phyloP scores from a whole-genome alignment of 2,797 vertebrate species.

The Fratercula arctica region DNA sequence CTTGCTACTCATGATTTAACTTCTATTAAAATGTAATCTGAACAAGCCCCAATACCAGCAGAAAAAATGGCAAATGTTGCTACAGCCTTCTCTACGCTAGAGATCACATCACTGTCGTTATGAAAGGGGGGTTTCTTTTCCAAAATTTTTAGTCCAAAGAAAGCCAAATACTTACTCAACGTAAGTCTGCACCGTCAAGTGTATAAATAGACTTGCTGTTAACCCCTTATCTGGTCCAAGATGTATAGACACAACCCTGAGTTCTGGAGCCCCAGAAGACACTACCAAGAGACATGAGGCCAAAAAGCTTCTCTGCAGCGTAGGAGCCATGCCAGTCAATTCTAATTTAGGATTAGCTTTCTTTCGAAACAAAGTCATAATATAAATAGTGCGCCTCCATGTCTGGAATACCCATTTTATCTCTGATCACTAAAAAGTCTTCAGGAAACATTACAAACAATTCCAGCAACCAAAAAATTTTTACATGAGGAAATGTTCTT shows the following conservation, averaged over 20 bases:
- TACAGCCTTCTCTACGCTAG: not conserved
- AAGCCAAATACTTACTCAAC: not conserved
- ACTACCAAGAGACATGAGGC: not conserved
- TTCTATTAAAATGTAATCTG: not conserved
- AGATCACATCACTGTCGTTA: not conserved
- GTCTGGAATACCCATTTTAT: not conserved
- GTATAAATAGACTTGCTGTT: not conserved
- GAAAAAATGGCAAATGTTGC: not conserved
- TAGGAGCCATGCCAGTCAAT: not conserved
- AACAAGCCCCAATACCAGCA: not conserved
- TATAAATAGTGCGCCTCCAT: not conserved
- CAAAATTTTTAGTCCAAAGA: not conserved
- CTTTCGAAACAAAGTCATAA: not conserved
- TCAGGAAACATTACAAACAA: conserved; percentile 10
- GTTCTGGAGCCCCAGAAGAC: not conserved
- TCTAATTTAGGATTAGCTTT: not conserved
- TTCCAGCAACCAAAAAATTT: not conserved
- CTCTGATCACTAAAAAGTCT: not conserved
- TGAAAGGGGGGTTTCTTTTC: not conserved
- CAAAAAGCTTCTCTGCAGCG: not conserved
- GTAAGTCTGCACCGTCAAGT: fast-evolving
- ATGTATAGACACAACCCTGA: not conserved
- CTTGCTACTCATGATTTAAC: not conserved
- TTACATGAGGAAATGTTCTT: not conserved
- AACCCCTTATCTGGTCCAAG: not conserved